Evolutionary conservation across 2,113 vertebrate genomes (phyloP).

Genomic region (Ancistrus triradiatus): DNA sequence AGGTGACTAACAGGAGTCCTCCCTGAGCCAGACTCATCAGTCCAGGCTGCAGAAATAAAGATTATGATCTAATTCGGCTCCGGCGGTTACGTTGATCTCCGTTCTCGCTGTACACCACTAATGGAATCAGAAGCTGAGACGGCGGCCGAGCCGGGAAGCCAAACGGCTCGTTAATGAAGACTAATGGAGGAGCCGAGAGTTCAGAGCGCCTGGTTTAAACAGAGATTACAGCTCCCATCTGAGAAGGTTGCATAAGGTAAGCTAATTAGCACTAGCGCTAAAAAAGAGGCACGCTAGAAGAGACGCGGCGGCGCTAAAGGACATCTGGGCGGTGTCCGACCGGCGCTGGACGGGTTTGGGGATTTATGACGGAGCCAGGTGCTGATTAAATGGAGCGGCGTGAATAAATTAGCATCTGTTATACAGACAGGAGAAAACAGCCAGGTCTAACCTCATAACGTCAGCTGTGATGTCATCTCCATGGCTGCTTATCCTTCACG

Average conservation of each 20-base stretch:
- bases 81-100: slow-evolving; percentile 8
- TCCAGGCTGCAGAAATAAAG: slow-evolving; percentile 18
- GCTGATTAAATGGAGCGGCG: no score
- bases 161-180: slow-evolving; percentile 45
- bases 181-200: slow-evolving; percentile 37
- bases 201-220: slow-evolving; percentile 19
- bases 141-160: slow-evolving; percentile 16
- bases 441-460: no score
- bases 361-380: background rate
- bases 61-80: slow-evolving; percentile 39
- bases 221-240: slow-evolving; percentile 39
- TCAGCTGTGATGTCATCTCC: no score
- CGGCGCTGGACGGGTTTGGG: background rate
- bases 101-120: slow-evolving; percentile 31
- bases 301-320: background rate
- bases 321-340: background rate
- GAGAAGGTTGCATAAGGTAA: slow-evolving; percentile 13
- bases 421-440: no score
- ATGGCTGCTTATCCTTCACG: no score
- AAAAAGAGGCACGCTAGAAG: slow-evolving; percentile 1
- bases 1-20: slow-evolving; percentile 33
- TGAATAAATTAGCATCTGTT: no score
- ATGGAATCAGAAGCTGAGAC: slow-evolving; percentile 44
- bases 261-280: slow-evolving; percentile 30
- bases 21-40: slow-evolving; percentile 3